Evolutionary conservation across 2,888 invertebrate species (phyloP).

Genomic region (Ischnus inquisitorius): DNA sequence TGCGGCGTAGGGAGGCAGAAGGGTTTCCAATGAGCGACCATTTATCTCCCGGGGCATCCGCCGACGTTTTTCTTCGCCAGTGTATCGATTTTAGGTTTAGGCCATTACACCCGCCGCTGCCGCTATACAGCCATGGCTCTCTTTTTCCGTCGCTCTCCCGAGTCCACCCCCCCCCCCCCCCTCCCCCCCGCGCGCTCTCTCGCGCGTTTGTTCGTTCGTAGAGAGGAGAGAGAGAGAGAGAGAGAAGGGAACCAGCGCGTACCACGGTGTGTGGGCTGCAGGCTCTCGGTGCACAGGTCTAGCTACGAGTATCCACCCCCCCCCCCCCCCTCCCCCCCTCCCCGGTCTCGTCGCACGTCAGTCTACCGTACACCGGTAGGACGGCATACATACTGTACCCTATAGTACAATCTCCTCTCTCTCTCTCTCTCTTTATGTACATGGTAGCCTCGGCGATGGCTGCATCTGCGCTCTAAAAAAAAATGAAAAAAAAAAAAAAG

Average conservation of each 20-base stretch:
- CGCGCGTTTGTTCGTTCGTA: conserved; percentile 17
- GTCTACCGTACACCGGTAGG: conserved; percentile 61
- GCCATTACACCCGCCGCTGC: conserved; percentile 78
- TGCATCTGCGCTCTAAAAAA: conserved; percentile 73
- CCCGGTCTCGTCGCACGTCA: conserved; percentile 58
- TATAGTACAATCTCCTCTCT: conserved; percentile 4
- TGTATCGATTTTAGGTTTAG: conserved; percentile 81
- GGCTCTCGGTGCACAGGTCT: conserved; percentile 66
- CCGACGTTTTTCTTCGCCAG: conserved; percentile 80
- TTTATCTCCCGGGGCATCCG: conserved; percentile 81
- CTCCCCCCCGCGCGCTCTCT: neutral
- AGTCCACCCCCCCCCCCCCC: neutral
- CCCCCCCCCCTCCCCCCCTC: conserved; percentile 3
- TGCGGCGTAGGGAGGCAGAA: conserved; percentile 73
- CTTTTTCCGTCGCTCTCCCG: conserved; percentile 26
- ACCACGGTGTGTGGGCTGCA: conserved; percentile 19
- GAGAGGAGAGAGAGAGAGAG: neutral
- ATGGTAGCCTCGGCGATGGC: conserved; percentile 54
- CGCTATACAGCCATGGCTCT: conserved; percentile 60
- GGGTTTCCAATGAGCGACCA: conserved; percentile 81
- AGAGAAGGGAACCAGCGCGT: neutral
- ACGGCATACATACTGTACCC: conserved; percentile 36
- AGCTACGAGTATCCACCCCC: conserved; percentile 51
- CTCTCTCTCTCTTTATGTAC: conserved; percentile 21
- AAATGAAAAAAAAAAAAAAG: conserved; percentile 55